phyloP scores from a whole-genome alignment of 2,797 vertebrate genomes.

The Melanotaenia nigrans region DNA sequence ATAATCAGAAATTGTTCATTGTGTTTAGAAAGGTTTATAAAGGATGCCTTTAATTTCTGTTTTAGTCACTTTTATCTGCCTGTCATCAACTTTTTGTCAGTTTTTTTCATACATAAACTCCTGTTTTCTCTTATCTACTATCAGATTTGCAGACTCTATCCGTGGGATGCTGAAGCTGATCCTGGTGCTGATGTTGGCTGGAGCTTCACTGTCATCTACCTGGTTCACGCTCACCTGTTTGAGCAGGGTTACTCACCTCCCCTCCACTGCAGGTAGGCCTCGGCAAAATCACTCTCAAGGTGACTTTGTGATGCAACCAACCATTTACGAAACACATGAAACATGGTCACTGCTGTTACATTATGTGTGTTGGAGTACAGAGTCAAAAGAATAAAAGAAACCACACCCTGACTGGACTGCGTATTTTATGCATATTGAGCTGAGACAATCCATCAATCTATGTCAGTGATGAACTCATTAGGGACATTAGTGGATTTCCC shows the following conservation, averaged over 20 bases:
- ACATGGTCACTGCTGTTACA: not conserved
- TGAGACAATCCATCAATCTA: slow-evolving; percentile 35
- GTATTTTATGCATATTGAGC: slow-evolving; percentile 21
- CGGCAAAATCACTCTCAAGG: slow-evolving; percentile 20
- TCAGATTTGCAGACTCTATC: slow-evolving; percentile 97
- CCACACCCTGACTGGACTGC: not conserved
- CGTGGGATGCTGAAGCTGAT: slow-evolving; percentile 97
- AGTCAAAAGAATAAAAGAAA: slow-evolving; percentile 6
- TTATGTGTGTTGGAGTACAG: not conserved
- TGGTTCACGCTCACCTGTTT: slow-evolving; percentile 98
- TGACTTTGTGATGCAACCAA: slow-evolving; percentile 10
- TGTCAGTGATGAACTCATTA: slow-evolving; percentile 38
- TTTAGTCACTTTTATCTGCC: slow-evolving; percentile 17
- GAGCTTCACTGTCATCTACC: slow-evolving; percentile 92
- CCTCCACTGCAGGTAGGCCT: slow-evolving; percentile 91
- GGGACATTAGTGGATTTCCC: slow-evolving; percentile 41
- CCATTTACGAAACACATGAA: not conserved
- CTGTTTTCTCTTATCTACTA: not conserved
- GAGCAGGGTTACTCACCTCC: slow-evolving; percentile 92
- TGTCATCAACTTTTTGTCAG: not conserved
- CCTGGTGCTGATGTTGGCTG: slow-evolving; percentile 94
- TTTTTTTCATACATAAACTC: slow-evolving; percentile 2
- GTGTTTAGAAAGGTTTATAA: slow-evolving; percentile 40
- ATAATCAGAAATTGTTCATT: slow-evolving; percentile 27
- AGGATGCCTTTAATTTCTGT: slow-evolving; percentile 26